Percentiles rank a stretch among this genome's conserved stretches.
These are phyloP conservation scores for Psilopogon haemacephalus DNA, from an alignment of 2,113 vertebrate genomes.

Conservation along the genomic window DNA sequence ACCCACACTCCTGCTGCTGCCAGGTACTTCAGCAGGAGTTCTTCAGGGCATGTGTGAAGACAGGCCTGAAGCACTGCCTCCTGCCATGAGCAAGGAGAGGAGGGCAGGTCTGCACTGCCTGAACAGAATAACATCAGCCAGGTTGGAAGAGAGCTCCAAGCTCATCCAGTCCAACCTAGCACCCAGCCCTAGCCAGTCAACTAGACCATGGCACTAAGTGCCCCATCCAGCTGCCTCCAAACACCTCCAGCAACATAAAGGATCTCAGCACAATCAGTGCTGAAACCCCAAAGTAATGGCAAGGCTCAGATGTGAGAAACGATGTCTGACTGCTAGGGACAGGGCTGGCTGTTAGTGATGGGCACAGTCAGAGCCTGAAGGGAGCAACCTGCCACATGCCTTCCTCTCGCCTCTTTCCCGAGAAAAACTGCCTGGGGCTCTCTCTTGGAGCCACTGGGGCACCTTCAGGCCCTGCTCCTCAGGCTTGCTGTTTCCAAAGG, in stretches of 20 bases:
- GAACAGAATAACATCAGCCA: no score
- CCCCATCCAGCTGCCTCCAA: no score
- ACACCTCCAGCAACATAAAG: background rate
- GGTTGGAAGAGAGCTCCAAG: no score
- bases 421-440: background rate
- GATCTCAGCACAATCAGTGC: background rate
- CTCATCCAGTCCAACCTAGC: no score
- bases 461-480: background rate
- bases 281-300: background rate
- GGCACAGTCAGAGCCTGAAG: background rate
- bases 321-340: background rate
- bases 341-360: accelerated
- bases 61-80: background rate
- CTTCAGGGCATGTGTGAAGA: accelerated
- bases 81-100: background rate
- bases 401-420: background rate
- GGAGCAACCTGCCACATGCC: background rate
- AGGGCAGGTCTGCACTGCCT: background rate
- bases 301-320: background rate
- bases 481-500: background rate
- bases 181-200: no score
- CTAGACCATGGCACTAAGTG: no score
- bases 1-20: background rate
- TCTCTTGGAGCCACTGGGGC: background rate
- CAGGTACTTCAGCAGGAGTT: background rate